Evolutionary conservation across 1,140 invertebrate species (phyloP).

Genomic region (Lordiphosa collinella): DNA sequence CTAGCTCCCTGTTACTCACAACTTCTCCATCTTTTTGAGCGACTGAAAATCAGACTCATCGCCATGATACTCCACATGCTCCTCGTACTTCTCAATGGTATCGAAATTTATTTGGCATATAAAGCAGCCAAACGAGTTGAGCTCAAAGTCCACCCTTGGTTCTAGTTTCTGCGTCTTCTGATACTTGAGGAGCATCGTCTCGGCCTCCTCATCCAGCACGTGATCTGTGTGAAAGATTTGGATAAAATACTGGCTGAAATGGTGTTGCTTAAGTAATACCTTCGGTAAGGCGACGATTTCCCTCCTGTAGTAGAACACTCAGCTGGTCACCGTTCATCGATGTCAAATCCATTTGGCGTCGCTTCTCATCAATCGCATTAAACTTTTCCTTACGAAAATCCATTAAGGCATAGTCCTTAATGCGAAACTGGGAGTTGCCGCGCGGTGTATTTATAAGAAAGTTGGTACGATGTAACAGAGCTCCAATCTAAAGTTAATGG

Average conservation of each 20-base stretch:
- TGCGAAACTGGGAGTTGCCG: conserved; percentile 45
- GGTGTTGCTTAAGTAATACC: conserved; percentile 19
- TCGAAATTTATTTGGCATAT: conserved; percentile 66
- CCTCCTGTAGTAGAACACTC: conserved; percentile 10
- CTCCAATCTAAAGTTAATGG: conserved; percentile 44
- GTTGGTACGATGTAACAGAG: conserved; percentile 51
- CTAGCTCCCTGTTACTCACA: conserved; percentile 23
- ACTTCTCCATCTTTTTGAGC: conserved; percentile 45
- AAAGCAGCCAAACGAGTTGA: conserved; percentile 58
- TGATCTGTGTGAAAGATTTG: conserved; percentile 18
- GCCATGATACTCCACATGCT: conserved; percentile 64
- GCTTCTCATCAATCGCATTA: conserved; percentile 48
- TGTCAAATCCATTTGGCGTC: conserved; percentile 19
- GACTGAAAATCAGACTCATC: conserved; percentile 69
- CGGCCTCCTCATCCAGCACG: conserved; percentile 34
- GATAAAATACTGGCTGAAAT: neutral
- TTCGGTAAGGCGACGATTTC: conserved; percentile 22
- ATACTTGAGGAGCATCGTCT: conserved; percentile 40
- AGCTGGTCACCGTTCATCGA: neutral
- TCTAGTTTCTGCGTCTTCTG: conserved; percentile 44
- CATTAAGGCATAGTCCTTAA: conserved; percentile 44
- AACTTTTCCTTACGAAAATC: conserved; percentile 63
- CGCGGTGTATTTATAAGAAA: conserved; percentile 64
- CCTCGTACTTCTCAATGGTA: conserved; percentile 60
- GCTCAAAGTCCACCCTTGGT: conserved; percentile 27